Conservation (phyloP, 2,797 vertebrate species). For the Sarcophilus harrisii region DNA sequence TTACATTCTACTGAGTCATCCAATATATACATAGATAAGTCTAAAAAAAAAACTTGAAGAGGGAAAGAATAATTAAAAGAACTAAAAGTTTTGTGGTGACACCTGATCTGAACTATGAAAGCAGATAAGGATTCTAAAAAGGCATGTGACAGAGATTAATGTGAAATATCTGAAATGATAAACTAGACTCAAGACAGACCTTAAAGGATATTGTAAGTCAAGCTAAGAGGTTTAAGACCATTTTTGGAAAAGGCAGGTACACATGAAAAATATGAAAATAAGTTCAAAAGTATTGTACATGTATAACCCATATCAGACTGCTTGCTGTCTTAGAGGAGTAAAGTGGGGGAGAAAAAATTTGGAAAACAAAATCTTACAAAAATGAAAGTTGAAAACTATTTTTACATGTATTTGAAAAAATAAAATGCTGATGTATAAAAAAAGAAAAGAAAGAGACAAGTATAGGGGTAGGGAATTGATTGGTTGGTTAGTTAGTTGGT, state of each 20-base stretch:
- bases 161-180: neutral
- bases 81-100: neutral
- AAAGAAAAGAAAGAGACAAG: neutral
- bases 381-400: no score
- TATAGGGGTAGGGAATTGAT: neutral
- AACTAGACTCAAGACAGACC: neutral
- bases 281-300: no score
- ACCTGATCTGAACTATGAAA: neutral
- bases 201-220: neutral
- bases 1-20: neutral
- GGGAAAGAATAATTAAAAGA: neutral
- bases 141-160: neutral
- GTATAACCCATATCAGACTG: no score
- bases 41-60: neutral
- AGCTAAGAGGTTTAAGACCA: neutral
- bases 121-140: neutral
- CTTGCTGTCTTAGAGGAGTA: no score
- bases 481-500: no score
- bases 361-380: no score
- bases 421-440: no score
- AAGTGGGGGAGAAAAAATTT: no score
- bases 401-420: no score
- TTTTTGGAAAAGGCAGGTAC: neutral
- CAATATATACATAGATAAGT: neutral
- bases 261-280: no score